phyloP scores from a whole-genome alignment of 2,888 invertebrate species.

The Rosalia funebris region DNA sequence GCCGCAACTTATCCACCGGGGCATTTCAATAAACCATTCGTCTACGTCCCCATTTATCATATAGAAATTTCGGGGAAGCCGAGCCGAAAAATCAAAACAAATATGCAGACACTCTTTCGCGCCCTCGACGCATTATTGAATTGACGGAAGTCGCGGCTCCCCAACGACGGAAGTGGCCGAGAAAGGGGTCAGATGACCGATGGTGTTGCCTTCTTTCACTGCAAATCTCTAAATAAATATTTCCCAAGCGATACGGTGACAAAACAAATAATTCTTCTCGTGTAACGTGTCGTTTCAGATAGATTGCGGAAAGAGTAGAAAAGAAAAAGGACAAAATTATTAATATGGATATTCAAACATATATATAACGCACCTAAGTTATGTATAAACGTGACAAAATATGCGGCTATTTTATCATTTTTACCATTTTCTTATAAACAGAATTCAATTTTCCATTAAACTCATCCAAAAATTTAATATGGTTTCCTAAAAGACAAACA shows the following conservation, averaged over 20 bases:
- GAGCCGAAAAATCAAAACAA: constrained; percentile 61
- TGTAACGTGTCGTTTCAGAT: too few relatives aligned
- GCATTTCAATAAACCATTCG: constrained; percentile 63
- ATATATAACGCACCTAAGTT: too few relatives aligned
- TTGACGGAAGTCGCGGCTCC: constrained; percentile 55
- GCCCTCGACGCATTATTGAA: constrained; percentile 55
- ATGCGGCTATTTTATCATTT: too few relatives aligned
- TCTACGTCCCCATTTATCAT: constrained; percentile 61
- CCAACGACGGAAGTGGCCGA: constrained; percentile 55
- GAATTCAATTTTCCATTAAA: too few relatives aligned
- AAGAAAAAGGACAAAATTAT: too few relatives aligned
- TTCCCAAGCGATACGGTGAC: constrained; percentile 48
- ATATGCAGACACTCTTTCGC: constrained; percentile 61
- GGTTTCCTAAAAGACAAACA: too few relatives aligned
- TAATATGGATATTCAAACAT: too few relatives aligned
- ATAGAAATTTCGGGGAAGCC: constrained; percentile 50
- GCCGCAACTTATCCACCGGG: constrained; percentile 56
- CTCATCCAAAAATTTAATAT: too few relatives aligned
- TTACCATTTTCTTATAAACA: too few relatives aligned
- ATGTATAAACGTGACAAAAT: too few relatives aligned
- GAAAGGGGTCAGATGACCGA: constrained; percentile 55
- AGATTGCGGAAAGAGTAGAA: too few relatives aligned
- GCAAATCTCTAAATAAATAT: constrained; percentile 56
- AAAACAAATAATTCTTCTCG: constrained; percentile 43
- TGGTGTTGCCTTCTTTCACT: constrained; percentile 48